These are phyloP conservation scores for Etheostoma cragini DNA, from an alignment of 2,113 vertebrate species.

Conservation along the genomic window DNA sequence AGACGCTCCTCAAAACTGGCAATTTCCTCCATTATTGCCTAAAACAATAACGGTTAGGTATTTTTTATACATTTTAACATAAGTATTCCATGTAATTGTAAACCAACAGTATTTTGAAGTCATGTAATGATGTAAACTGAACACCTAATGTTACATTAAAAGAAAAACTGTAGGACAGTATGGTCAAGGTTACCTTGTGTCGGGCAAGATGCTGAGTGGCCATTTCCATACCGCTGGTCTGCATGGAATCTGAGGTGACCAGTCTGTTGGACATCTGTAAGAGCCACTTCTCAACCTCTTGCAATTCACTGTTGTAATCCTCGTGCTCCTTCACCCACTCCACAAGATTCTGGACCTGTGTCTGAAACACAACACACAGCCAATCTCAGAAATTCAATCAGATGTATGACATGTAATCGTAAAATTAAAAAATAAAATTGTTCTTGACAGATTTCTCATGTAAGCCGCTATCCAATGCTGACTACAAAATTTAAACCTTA, in stretches of 20 bases:
- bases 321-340: slow-evolving; percentile 94
- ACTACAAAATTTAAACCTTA: neutral
- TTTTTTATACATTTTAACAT: neutral
- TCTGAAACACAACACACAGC: slow-evolving; percentile 74
- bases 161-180: neutral
- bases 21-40: slow-evolving; percentile 99
- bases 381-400: neutral
- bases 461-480: neutral
- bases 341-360: slow-evolving; percentile 85
- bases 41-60: neutral
- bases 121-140: neutral
- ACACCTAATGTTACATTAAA: neutral
- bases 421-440: neutral
- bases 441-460: neutral
- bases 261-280: slow-evolving; percentile 94
- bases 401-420: neutral
- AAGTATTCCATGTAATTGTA: no score
- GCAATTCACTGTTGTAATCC: slow-evolving; percentile 91
- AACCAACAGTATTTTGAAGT: neutral
- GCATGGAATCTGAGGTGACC: slow-evolving; percentile 90
- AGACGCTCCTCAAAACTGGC: slow-evolving; percentile 94
- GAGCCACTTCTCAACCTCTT: slow-evolving; percentile 96
- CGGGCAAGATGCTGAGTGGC: slow-evolving; percentile 94
- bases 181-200: slow-evolving; percentile 88
- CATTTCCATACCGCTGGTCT: slow-evolving; percentile 89